Percentiles rank a stretch among this genome's conserved stretches.
These are phyloP conservation scores for Phyllopteryx taeniolatus DNA, from an alignment of 2,113 vertebrate species.

Conservation along the genomic window DNA sequence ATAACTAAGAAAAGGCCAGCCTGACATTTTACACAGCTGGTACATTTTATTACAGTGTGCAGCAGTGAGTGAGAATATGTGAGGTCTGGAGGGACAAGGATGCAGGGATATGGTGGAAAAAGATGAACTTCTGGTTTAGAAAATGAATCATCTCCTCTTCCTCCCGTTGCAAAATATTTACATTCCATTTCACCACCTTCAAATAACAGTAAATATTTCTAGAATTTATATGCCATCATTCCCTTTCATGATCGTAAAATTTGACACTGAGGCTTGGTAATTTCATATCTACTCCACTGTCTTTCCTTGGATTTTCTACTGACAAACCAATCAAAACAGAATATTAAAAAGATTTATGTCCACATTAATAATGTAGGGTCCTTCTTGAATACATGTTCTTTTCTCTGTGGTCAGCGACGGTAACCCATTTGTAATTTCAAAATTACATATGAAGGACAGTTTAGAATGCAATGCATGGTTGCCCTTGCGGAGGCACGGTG, in stretches of 20 bases:
- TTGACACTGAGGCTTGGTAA: background rate
- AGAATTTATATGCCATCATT: background rate
- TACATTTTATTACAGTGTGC: conserved; percentile 51
- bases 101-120: conserved; percentile 26
- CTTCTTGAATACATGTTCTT: background rate
- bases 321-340: background rate
- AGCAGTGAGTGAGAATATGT: conserved; percentile 14
- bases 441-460: too few relatives aligned
- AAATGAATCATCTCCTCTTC: conserved; percentile 8
- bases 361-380: background rate
- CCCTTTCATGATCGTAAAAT: background rate
- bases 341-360: background rate
- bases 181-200: conserved; percentile 5
- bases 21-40: conserved; percentile 70
- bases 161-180: conserved; percentile 6
- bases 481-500: too few relatives aligned
- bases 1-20: conserved; percentile 65
- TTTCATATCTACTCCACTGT: background rate
- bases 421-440: background rate
- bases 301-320: background rate
- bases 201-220: conserved; percentile 23
- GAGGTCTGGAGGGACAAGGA: conserved; percentile 22
- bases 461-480: too few relatives aligned
- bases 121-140: conserved; percentile 32
- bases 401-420: background rate